Evolutionary conservation across 2,797 vertebrate genomes (phyloP).

Genomic region (Ciconia nigra): DNA sequence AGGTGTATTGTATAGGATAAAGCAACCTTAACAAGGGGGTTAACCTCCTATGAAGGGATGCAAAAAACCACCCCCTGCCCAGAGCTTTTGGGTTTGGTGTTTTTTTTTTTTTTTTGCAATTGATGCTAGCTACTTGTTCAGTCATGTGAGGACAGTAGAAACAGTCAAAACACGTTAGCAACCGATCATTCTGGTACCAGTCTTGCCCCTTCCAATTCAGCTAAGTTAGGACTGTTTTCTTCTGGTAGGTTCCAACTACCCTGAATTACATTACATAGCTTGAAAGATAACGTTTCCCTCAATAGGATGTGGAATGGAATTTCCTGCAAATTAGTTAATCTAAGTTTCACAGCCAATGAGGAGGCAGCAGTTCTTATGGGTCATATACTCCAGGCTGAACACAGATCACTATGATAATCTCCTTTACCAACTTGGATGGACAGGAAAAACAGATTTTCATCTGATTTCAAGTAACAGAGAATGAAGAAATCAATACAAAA

Average conservation of each 20-base stretch:
- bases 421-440: neutral
- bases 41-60: neutral
- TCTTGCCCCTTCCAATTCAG: neutral
- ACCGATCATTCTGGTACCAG: neutral
- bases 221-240: neutral
- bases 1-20: accelerated
- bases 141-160: neutral
- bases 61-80: neutral
- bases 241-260: neutral
- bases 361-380: neutral
- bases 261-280: neutral
- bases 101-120: neutral
- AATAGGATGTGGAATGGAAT: neutral
- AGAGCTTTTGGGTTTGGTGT: neutral
- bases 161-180: neutral
- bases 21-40: neutral
- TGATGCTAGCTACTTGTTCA: neutral
- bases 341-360: neutral
- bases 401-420: neutral
- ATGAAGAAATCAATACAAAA: neutral
- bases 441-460: neutral
- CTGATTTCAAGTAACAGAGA: neutral
- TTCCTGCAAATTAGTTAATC: neutral
- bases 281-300: neutral
- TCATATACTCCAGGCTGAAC: neutral